Conservation (phyloP, 1,140 invertebrate genomes). For the Drosophila funebris region DNA sequence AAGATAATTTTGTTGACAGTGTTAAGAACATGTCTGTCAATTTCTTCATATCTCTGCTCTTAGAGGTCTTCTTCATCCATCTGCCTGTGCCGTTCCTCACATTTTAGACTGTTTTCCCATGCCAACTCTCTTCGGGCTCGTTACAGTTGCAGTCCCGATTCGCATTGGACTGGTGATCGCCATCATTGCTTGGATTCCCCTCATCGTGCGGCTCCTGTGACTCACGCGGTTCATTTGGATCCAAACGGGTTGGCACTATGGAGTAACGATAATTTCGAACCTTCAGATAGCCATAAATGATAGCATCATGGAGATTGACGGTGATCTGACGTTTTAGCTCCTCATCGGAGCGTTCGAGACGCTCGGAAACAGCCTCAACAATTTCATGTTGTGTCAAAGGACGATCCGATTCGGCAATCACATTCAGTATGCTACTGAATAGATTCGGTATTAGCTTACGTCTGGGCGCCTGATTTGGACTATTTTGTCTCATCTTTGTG, state of each 20-base stretch:
- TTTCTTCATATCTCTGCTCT: neutral
- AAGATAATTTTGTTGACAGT: too few relatives aligned
- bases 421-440: slow-evolving; percentile 57
- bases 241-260: slow-evolving; percentile 27
- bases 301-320: slow-evolving; percentile 57
- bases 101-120: neutral
- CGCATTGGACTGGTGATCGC: neutral
- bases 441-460: slow-evolving; percentile 63
- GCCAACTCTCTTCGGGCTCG: neutral
- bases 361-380: slow-evolving; percentile 51
- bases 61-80: neutral
- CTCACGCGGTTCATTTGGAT: neutral
- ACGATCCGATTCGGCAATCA: slow-evolving; percentile 58
- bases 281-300: slow-evolving; percentile 60
- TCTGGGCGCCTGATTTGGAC: slow-evolving; percentile 52
- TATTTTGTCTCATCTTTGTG: slow-evolving; percentile 44
- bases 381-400: slow-evolving; percentile 66
- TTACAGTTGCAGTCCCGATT: neutral
- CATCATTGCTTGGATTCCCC: neutral
- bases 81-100: neutral
- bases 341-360: slow-evolving; percentile 60
- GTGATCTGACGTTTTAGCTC: slow-evolving; percentile 67
- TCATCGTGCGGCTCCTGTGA: neutral
- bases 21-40: too few relatives aligned
- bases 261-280: slow-evolving; percentile 59